Evolutionary conservation across 2,113 vertebrate genomes (phyloP).

Genomic region (Regulus satrapa): DNA sequence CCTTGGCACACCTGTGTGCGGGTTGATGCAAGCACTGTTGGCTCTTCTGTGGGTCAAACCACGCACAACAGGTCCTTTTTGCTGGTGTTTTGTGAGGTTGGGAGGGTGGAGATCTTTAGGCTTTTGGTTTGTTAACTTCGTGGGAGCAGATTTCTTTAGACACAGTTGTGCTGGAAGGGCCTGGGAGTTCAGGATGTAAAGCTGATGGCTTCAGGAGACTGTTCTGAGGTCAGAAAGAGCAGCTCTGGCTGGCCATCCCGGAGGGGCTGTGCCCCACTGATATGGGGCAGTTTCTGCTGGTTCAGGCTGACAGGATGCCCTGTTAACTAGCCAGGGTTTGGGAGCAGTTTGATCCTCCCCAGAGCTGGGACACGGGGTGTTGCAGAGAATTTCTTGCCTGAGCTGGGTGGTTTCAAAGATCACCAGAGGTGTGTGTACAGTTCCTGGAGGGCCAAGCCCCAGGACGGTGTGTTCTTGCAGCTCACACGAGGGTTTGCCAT

Average conservation of each 20-base stretch:
- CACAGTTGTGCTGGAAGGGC: background rate
- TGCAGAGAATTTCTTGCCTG: background rate
- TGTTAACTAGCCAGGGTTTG: background rate
- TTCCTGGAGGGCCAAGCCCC: background rate
- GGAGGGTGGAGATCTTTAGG: background rate
- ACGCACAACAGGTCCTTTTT: background rate
- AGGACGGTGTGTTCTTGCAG: background rate
- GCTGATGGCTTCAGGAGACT: background rate
- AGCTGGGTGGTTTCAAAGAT: constrained; percentile 15
- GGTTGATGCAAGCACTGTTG: background rate
- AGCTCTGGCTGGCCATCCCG: background rate
- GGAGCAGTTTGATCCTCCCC: background rate
- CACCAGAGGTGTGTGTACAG: background rate
- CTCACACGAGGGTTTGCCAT: background rate
- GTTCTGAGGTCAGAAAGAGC: background rate
- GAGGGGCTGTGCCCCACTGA: rapidly evolving
- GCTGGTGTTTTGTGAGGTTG: background rate
- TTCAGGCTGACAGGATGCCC: background rate
- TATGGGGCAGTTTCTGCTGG: rapidly evolving
- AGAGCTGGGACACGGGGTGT: background rate
- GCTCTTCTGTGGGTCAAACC: background rate
- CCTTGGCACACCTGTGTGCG: background rate
- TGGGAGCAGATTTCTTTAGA: background rate
- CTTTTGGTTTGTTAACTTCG: background rate
- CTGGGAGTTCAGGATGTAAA: background rate